These are phyloP conservation scores for Myioborus melanocephalus DNA, from an alignment of 2,797 vertebrate species.

Conservation along the genomic window DNA sequence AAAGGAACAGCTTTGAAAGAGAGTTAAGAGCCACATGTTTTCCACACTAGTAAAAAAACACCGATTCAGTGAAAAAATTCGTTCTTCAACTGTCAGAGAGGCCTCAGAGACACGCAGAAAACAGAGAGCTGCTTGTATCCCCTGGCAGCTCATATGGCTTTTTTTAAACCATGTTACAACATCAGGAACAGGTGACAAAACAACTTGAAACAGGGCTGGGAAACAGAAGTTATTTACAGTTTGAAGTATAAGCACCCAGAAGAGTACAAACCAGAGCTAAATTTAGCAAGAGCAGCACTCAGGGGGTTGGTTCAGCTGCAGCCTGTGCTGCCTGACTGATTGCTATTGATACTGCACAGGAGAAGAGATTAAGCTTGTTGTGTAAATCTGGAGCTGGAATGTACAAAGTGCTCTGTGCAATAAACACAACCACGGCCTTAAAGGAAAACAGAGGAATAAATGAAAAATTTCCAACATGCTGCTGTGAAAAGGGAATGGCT, in stretches of 20 bases:
- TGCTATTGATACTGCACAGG: not conserved
- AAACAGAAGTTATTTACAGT: not conserved
- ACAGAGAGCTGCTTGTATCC: not conserved
- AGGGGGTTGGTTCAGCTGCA: not conserved
- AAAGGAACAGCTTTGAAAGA: not conserved
- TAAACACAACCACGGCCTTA: not conserved
- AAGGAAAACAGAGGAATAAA: not conserved
- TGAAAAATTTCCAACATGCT: not conserved
- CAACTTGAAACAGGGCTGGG: not conserved
- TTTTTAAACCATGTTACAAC: not conserved
- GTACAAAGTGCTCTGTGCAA: not conserved
- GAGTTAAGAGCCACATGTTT: fast-evolving
- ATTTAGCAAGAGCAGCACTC: not conserved
- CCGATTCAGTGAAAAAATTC: not conserved
- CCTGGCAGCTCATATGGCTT: not conserved
- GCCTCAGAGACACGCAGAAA: not conserved
- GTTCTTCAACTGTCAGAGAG: not conserved
- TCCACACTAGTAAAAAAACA: not conserved
- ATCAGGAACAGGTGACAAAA: not conserved
- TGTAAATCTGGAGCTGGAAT: not conserved
- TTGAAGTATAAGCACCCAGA: not conserved
- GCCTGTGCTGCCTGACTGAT: not conserved
- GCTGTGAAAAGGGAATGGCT: not conserved
- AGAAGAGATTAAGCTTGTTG: not conserved
- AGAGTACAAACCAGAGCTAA: not conserved